Conservation (phyloP, 2,797 vertebrate genomes). For the Picus viridis region DNA sequence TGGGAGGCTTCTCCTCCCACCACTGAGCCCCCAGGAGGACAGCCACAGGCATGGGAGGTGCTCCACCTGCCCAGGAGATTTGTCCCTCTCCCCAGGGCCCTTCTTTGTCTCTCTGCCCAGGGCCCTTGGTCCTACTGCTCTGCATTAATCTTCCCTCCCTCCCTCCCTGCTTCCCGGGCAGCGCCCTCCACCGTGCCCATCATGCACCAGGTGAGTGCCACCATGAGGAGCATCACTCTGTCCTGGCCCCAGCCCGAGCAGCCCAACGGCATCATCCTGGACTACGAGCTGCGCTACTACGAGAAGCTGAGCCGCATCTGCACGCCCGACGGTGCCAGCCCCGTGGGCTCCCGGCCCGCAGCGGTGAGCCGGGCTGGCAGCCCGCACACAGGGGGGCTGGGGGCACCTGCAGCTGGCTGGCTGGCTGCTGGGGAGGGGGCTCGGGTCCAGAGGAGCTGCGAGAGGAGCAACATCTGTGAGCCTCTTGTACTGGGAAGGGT, state of each 20-base stretch:
- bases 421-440: background rate
- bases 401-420: fast-evolving
- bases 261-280: slow-evolving; percentile 97
- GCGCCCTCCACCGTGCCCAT: slow-evolving; percentile 97
- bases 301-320: slow-evolving; percentile 89
- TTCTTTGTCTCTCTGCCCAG: background rate
- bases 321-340: slow-evolving; percentile 39
- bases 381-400: background rate
- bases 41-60: fast-evolving
- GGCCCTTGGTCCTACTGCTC: background rate
- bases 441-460: background rate
- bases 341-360: slow-evolving; percentile 38
- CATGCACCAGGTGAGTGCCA: slow-evolving; percentile 98
- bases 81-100: background rate
- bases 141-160: background rate
- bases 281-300: slow-evolving; percentile 96
- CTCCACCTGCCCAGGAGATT: background rate
- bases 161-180: slow-evolving; percentile 65
- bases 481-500: background rate
- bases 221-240: slow-evolving; percentile 96
- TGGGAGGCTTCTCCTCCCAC: slow-evolving; percentile 18
- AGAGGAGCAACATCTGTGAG: fast-evolving
- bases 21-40: background rate
- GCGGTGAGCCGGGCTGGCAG: background rate
- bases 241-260: slow-evolving; percentile 98